Base-by-base conservation (phyloP, 2,797 vertebrate species). In the Micrastur ruficollis region DNA sequence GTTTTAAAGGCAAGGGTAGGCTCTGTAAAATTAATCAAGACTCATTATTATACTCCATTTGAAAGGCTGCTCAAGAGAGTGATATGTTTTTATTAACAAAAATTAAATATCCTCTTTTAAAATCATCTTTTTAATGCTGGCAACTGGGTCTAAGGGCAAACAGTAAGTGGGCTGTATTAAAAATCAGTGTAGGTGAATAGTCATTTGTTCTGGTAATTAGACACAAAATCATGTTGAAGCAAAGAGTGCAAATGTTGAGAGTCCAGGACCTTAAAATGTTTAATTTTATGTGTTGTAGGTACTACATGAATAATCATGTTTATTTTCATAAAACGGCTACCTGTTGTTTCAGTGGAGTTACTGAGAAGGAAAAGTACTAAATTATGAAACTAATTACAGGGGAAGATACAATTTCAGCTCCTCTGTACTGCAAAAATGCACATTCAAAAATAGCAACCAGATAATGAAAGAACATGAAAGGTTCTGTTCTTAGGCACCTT, bases 121-220 rank as follows among this genome's bases (percentile, higher is more conserved):
- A 93, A 90, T 14, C 12, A 61, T n/a, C 7, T 92, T 94, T 62
- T 94, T 83, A 85, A 66, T 93, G 27, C 29, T 92, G 66, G 56
- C 56, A 91, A 38, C 67, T 34, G 71, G 8, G 7, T 89, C 53
- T 94, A 81, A 93, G 49, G 95, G 31, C 25, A 94, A 97, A 93
- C 38, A 55, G 20, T 67, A 93, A 78, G 53, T 50, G 26, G 67
- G 58, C 73, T 91, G 13, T 56, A 68, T 85, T 95, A 65, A 96
- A 96, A 92, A 95, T 25, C 62, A 74, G 10, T 71, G 36, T 56
- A 85, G n/a, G 52, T 85, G 40, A 95, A 70, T 8, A 75, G 46
- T 65, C 72, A 84, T 97, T 95, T 97, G 47, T 93, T 95, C 75
- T 79, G 20, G 36, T 87, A 96, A 96, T 97, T 97, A 91, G 58